Evolutionary conservation across 2,888 invertebrate genomes (phyloP), one percentile per base, ranked within the genome.

Genomic region (Leucophenga maculata): DNA sequence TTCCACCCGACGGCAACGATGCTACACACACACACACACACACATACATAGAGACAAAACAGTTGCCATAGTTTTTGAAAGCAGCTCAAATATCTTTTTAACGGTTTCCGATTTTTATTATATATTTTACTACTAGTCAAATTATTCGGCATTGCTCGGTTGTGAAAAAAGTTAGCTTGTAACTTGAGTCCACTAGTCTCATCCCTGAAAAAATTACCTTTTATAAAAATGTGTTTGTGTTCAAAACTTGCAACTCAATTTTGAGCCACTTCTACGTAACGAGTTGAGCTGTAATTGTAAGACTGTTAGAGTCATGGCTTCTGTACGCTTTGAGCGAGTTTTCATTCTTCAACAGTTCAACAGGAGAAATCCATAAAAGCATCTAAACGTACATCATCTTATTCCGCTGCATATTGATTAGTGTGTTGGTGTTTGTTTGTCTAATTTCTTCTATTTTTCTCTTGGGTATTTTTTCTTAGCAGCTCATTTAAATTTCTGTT

Each of bases 61-160:
- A 46, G 11, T 20, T 46, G 62, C 14, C 46, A 18, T 16, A 16
- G 22, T 22, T 20, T 82, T 84, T 84, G 84, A 80, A 80, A 80
- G 84, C 75, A 75, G 72, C 71, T 79, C 66, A 68, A 77, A 80
- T 64, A 44, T 46, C 60, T 60, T 65, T 78, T 80, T 80, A 80
- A 80, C 80, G 83, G 84, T 84, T 80, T 82, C 84, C 80, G 81
- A 80, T 80, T 80, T 80, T 82, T 82, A 75, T 72, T 77, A 74
- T 69, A 68, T 70, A 75, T 26, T 65, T 50, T 22, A n/a, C 6
- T 50, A 46, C n/a, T 13, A 4, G 46, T 46, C 6, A 26, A 26
- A 26, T 26, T 26, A 26, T 4, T 26, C 26, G 26, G 26, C 26
- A 26, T 26, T 26, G 26, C 26, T 26, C 26, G 26, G 26, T 39